A percentile compares a stretch with the other conserved stretches of the same genome.
phyloP scores from a whole-genome alignment of 2,113 vertebrate species.

The Cercopithecus mona region DNA sequence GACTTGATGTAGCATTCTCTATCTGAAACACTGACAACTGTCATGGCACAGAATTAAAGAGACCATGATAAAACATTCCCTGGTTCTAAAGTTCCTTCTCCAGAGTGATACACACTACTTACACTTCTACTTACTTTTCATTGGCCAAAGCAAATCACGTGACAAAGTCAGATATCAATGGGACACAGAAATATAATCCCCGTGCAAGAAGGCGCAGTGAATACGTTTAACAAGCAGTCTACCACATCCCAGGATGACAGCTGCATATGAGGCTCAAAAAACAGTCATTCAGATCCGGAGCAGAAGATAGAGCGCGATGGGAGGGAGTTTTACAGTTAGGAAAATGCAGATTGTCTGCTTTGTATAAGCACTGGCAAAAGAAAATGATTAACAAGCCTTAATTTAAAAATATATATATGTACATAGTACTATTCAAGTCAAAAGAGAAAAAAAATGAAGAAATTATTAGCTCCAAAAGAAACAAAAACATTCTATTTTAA shows the following conservation, averaged over 20 bases:
- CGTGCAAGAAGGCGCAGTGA: not conserved
- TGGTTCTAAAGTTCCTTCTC: not conserved
- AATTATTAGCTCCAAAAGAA: not conserved
- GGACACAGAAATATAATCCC: not conserved
- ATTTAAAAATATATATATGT: not conserved
- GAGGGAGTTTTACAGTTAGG: not conserved
- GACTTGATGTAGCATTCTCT: not conserved
- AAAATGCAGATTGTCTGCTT: not conserved
- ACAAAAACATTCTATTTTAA: not conserved
- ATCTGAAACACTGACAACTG: not conserved
- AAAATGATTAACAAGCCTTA: not conserved
- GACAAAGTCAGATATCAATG: not conserved
- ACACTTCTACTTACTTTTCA: not conserved
- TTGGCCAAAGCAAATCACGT: not conserved
- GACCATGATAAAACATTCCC: not conserved
- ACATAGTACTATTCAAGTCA: not conserved
- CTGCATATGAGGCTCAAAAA: not conserved
- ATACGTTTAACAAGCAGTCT: not conserved
- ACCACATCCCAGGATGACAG: not conserved
- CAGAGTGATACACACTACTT: not conserved
- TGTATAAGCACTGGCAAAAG: not conserved
- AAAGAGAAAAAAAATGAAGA: not conserved
- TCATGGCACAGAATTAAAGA: not conserved
- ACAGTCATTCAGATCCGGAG: not conserved
- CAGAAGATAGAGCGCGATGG: not conserved